Conservation (phyloP, 2,797 vertebrate species). For the Argyrosomus regius region DNA sequence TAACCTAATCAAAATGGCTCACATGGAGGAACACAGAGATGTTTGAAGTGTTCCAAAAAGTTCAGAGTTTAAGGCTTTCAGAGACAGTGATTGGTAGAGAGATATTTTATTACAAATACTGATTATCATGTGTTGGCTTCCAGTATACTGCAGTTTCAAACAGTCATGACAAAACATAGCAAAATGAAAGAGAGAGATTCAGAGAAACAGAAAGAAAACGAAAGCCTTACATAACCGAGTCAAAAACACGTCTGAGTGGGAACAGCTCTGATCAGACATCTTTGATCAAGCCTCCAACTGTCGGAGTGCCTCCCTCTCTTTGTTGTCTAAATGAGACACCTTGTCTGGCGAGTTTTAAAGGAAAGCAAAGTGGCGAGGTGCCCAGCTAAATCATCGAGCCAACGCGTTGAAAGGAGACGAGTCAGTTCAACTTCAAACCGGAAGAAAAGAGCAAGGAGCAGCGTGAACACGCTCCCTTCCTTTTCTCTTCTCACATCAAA, state of each 20-base stretch:
- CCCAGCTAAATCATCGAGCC: constrained; percentile 39
- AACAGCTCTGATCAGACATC: constrained; percentile 58
- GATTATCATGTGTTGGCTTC: not conserved
- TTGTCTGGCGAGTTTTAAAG: constrained; percentile 65
- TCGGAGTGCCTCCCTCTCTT: constrained; percentile 36
- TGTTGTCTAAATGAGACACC: constrained; percentile 71
- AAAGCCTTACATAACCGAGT: constrained; percentile 45
- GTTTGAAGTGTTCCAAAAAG: not conserved
- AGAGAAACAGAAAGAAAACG: not conserved
- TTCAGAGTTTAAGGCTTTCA: constrained; percentile 11
- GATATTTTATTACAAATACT: not conserved
- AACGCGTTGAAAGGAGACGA: constrained; percentile 42
- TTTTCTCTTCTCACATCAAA: constrained; percentile 48
- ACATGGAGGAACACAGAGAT: constrained; percentile 11
- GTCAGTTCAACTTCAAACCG: constrained; percentile 40
- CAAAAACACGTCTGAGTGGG: constrained; percentile 26
- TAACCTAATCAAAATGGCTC: constrained; percentile 52
- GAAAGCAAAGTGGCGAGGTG: constrained; percentile 53
- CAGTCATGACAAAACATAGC: not conserved
- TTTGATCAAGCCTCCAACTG: constrained; percentile 62
- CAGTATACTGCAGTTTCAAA: not conserved
- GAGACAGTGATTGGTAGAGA: not conserved
- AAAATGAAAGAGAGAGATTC: constrained; percentile 12
- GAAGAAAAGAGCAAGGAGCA: constrained; percentile 19
- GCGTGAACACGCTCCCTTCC: not conserved